These are phyloP conservation scores for Lasioglossum lativentre DNA, from an alignment of 2,888 invertebrate species.

Conservation along the genomic window DNA sequence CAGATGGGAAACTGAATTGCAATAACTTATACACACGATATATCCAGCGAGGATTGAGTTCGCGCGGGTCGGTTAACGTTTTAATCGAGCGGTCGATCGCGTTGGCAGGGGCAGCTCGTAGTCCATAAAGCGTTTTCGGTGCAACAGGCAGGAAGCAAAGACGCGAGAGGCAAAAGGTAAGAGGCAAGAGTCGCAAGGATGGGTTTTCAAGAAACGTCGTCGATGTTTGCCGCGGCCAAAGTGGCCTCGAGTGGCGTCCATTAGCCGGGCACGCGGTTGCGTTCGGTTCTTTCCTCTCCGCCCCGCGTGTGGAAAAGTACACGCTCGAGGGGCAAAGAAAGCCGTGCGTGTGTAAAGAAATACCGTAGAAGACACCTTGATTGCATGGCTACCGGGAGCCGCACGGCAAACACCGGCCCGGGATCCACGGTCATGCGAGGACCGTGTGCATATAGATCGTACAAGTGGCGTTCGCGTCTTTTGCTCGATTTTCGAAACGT, in stretches of 20 bases:
- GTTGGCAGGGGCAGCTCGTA: constrained; percentile 2
- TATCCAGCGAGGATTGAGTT: background rate
- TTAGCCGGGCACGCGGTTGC: constrained; percentile 78
- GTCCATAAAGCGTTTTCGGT: constrained; percentile 58
- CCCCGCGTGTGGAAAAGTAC: constrained; percentile 70
- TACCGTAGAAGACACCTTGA: constrained; percentile 82
- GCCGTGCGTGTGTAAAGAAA: constrained; percentile 81
- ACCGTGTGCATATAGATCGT: constrained; percentile 55
- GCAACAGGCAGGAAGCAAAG: constrained; percentile 35
- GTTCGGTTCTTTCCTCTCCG: constrained; percentile 43
- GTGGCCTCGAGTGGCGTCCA: constrained; percentile 84
- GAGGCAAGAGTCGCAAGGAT: constrained; percentile 70
- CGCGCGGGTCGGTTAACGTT: background rate
- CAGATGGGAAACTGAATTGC: background rate
- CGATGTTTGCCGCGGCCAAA: constrained; percentile 83
- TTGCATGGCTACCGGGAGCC: constrained; percentile 82
- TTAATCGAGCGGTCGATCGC: constrained; percentile 7
- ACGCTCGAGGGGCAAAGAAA: constrained; percentile 75
- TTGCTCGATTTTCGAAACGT: constrained; percentile 73
- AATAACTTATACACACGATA: background rate
- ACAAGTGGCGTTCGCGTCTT: constrained; percentile 66
- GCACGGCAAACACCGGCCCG: constrained; percentile 78
- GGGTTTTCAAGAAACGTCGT: constrained; percentile 82
- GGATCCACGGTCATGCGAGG: constrained; percentile 39
- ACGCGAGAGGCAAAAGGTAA: constrained; percentile 21